Evolutionary conservation across 2,888 invertebrate species (phyloP).

Genomic region (Agonopterix alstromeriana): DNA sequence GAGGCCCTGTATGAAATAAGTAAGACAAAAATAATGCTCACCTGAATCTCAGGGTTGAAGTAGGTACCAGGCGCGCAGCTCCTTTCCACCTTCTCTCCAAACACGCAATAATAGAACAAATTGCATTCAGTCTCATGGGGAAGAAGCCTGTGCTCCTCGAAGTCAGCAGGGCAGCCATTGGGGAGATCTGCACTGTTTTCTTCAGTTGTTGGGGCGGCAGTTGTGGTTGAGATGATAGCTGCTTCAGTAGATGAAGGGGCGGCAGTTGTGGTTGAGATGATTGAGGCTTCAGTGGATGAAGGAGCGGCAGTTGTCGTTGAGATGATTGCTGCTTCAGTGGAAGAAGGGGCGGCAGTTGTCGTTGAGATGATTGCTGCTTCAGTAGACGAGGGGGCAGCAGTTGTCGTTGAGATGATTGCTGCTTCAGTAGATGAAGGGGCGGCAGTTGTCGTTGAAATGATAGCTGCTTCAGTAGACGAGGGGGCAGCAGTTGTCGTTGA

Average conservation of each 20-base stretch:
- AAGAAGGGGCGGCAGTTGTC: constrained; percentile 4
- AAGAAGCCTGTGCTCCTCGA: constrained; percentile 20
- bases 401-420: neutral
- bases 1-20: too few relatives aligned
- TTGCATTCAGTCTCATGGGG: constrained; percentile 28
- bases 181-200: constrained; percentile 7
- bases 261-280: neutral
- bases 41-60: constrained; percentile 25
- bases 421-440: constrained; percentile 7
- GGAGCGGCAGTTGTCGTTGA: constrained; percentile 8
- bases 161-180: constrained; percentile 28
- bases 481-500: constrained; percentile 8
- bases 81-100: constrained; percentile 23
- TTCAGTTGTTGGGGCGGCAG: constrained; percentile 19
- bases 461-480: constrained; percentile 3
- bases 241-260: neutral
- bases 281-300: constrained; percentile 5
- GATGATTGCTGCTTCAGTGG: constrained; percentile 1
- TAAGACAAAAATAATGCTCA: constrained; percentile 5
- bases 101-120: constrained; percentile 34
- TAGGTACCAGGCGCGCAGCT: constrained; percentile 20
- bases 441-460: constrained; percentile 4
- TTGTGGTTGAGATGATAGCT: constrained; percentile 21
- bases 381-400: neutral
- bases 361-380: constrained; percentile 14